phyloP scores from a whole-genome alignment of 2,113 vertebrate genomes.

The Heloderma charlesbogerti region DNA sequence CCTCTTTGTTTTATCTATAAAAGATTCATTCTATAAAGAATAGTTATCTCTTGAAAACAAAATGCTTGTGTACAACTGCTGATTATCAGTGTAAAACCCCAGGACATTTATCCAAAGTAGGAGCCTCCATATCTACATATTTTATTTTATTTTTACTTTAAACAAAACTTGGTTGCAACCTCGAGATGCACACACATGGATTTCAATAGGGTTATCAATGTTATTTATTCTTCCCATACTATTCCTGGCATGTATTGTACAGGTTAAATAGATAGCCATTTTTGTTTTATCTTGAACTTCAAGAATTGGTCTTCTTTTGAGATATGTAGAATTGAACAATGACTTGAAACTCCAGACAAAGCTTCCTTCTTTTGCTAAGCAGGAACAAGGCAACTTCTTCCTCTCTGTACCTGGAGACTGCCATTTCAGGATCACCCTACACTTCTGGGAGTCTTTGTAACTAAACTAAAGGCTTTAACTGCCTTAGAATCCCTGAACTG shows the following conservation, averaged over 20 bases:
- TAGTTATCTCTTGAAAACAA: constrained; percentile 25
- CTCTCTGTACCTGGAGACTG: no score
- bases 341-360: neutral
- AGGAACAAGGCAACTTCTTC: neutral
- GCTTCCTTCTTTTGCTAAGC: neutral
- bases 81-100: constrained; percentile 22
- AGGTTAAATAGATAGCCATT: neutral
- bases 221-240: no score
- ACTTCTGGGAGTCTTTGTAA: no score
- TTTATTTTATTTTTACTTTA: neutral
- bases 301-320: neutral
- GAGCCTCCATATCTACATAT: neutral
- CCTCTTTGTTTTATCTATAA: neutral
- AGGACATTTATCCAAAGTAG: neutral
- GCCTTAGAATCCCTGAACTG: no score
- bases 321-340: neutral
- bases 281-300: neutral
- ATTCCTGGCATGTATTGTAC: neutral
- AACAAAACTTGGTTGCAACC: neutral
- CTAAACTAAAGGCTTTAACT: no score
- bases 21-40: constrained; percentile 1
- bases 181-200: neutral
- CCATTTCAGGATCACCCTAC: no score
- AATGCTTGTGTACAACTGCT: neutral
- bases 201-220: neutral